Evolutionary conservation across 2,888 invertebrate species (phyloP), one percentile per base, ranked within the genome.

Genomic region (Cotesia congregata): DNA sequence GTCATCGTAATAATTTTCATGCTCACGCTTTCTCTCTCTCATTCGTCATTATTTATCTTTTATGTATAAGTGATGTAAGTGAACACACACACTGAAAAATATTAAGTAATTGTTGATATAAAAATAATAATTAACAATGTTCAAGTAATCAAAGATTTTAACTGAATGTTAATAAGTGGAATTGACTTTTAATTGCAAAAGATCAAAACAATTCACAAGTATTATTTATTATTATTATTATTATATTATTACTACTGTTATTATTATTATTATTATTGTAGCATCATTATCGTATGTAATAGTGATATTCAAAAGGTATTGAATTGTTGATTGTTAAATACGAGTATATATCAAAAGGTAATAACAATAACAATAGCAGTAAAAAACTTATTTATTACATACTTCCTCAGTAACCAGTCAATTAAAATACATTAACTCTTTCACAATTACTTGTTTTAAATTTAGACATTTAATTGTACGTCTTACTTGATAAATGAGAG

Each of bases 81-180:
- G 50, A 12, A 12, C 1, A 17, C 12, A 50, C 12, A 50, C 50
- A 50, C 50, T 50, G 50, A 50, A 50, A 67, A 67, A n/a, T 40
- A 67, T 67, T 68, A 41, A 41, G 68, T 65, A 30, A 65, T 65
- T 30, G 20, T 65, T 20, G 9, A 65, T 65, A 65, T 12, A 50
- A 50, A 50, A 50, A 50, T 50, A 50, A 30, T 30, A 30, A 30
- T 30, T 30, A 50, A 50, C 12, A 50, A 50, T 50, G 50, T 50
- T 9, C 7, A 50, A 50, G 50, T 50, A 50, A 50, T 50, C 12
- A 4, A 12, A 50, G 50, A 9, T 50, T 50, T 50, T 50, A 12
- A 50, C 12, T 12, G 9, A 12, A 50, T 12, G 12, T 12, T 50
- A 9, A 50, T 7, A 50, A 50, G 50, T 50, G 50, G 50, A 50